Evolutionary conservation across 2,888 invertebrate species (phyloP).

Genomic region (Hirtodrosophila histrioides): DNA sequence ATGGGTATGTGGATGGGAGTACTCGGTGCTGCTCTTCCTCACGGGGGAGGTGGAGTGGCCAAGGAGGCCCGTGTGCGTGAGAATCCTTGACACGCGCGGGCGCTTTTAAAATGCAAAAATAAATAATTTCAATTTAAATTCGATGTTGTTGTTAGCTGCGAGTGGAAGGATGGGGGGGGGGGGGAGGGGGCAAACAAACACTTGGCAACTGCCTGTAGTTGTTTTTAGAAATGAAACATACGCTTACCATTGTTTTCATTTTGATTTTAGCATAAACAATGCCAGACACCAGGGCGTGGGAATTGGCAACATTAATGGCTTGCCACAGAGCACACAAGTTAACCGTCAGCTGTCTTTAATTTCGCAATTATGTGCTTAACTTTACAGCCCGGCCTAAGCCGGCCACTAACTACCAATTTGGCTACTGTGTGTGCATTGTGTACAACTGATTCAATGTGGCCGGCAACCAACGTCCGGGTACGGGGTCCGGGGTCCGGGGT

Average conservation of each 20-base stretch:
- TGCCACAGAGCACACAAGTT: conserved; percentile 7
- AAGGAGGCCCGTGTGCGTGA: conserved; percentile 59
- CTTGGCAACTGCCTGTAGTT: conserved; percentile 56
- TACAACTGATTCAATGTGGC: conserved; percentile 49
- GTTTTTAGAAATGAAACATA: conserved; percentile 67
- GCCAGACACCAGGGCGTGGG: conserved; percentile 52
- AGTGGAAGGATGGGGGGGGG: no score
- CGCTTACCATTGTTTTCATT: conserved; percentile 65
- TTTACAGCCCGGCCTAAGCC: conserved; percentile 71
- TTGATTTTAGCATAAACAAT: conserved; percentile 54
- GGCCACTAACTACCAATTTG: conserved; percentile 69
- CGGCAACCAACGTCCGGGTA: neutral
- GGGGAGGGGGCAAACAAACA: conserved; percentile 40
- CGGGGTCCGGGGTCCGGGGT: neutral
- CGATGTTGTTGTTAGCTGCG: conserved; percentile 56
- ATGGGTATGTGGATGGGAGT: no score
- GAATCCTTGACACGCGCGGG: conserved; percentile 79
- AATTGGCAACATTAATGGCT: conserved; percentile 31
- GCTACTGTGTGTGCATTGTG: conserved; percentile 63
- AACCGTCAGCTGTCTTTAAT: conserved; percentile 66
- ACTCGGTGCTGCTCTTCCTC: neutral
- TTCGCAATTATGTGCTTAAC: conserved; percentile 78
- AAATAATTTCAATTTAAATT: conserved; percentile 81
- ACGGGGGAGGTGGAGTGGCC: neutral
- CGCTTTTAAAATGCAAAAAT: conserved; percentile 79